A percentile compares a stretch with the other conserved stretches of the same genome.
These are phyloP conservation scores for Therioaphis trifolii DNA, from an alignment of 2,888 invertebrate species.

Conservation along the genomic window DNA sequence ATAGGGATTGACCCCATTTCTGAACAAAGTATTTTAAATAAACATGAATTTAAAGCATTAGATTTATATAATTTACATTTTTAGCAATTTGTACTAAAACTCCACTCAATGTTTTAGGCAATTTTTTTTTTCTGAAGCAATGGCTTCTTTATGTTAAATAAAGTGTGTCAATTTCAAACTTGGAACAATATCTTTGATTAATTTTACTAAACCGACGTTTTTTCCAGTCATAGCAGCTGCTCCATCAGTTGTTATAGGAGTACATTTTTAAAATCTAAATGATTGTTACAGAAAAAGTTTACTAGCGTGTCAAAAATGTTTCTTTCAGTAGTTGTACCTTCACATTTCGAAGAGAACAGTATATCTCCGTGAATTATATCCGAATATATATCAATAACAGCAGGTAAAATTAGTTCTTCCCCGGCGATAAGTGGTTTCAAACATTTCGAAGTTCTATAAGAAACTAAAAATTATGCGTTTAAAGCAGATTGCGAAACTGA, in stretches of 20 bases:
- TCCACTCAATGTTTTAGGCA: neutral
- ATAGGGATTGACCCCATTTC: neutral
- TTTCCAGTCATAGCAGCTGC: conserved; percentile 41
- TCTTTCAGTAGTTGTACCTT: conserved; percentile 28
- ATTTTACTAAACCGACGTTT: conserved; percentile 14
- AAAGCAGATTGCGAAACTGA: neutral
- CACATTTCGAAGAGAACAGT: conserved; percentile 38
- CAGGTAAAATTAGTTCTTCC: conserved; percentile 30
- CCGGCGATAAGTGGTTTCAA: no score
- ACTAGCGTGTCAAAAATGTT: conserved; percentile 32
- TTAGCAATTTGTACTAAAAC: neutral
- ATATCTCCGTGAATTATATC: conserved; percentile 26
- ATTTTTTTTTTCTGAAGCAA: conserved; percentile 6
- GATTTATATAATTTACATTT: neutral
- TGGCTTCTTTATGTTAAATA: neutral
- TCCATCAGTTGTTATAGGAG: conserved; percentile 33
- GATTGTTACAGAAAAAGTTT: conserved; percentile 24
- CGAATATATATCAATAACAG: conserved; percentile 32
- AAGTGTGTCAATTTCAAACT: conserved; percentile 26
- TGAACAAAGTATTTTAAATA: neutral
- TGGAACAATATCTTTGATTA: conserved; percentile 35
- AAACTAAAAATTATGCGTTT: neutral
- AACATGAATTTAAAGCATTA: conserved; percentile 8
- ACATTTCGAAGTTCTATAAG: neutral
- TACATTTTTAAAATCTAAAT: conserved; percentile 20